phyloP scores from a whole-genome alignment of 2,113 vertebrate genomes.

The Piaya cayana region DNA sequence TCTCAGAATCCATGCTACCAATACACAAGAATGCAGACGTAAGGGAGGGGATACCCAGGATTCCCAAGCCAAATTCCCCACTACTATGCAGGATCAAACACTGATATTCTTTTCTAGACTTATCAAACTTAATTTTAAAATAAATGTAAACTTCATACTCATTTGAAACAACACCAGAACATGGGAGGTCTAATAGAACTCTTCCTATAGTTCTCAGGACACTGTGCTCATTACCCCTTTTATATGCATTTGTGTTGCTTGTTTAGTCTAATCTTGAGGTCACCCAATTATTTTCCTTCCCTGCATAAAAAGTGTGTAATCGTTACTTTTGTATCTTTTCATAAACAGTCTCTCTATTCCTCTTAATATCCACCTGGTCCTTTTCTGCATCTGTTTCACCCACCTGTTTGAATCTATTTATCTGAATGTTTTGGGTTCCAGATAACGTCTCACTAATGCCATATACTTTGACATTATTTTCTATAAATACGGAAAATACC shows the following conservation, averaged over 20 bases:
- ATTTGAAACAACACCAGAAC: background rate
- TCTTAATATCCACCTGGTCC: background rate
- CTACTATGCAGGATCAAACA: background rate
- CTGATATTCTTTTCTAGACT: background rate
- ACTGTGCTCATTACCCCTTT: background rate
- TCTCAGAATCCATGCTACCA: background rate
- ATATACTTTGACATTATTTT: background rate
- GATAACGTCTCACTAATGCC: background rate
- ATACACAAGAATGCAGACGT: background rate
- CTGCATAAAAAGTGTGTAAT: background rate
- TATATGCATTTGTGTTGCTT: background rate
- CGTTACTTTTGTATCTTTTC: background rate
- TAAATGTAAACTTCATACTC: background rate
- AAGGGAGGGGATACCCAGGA: background rate
- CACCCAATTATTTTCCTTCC: background rate
- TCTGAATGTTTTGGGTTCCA: background rate
- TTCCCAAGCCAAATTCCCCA: background rate
- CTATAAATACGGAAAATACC: background rate
- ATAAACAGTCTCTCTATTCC: background rate
- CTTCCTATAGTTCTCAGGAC: background rate
- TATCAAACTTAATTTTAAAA: background rate
- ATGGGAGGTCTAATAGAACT: background rate
- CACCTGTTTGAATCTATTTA: background rate
- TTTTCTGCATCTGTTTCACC: slow-evolving; percentile 1
- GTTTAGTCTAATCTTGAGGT: background rate